A percentile compares a stretch with the other conserved stretches of the same genome.
These are phyloP conservation scores for Kobus ellipsiprymnus DNA, from an alignment of 2,113 vertebrate genomes.

Conservation along the genomic window DNA sequence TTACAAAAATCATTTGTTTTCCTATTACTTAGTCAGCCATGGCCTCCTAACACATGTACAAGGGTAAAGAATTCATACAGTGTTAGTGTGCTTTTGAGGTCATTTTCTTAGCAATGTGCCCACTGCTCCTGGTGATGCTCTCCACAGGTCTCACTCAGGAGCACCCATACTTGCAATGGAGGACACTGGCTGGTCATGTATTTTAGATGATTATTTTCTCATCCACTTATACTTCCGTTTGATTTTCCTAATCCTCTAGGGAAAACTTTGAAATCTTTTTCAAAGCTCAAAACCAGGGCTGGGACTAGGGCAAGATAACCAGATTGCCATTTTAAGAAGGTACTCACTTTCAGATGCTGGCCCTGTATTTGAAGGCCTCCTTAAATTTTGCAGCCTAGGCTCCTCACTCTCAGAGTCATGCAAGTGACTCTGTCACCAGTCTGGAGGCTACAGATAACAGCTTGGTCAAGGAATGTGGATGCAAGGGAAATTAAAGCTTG, in stretches of 20 bases:
- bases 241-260: background rate
- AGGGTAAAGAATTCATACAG: background rate
- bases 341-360: background rate
- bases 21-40: background rate
- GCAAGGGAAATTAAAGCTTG: background rate
- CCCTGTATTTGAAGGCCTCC: too few relatives aligned
- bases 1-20: background rate
- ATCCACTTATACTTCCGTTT: background rate
- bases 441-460: background rate
- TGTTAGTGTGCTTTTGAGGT: background rate
- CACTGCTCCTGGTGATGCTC: background rate
- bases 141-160: background rate
- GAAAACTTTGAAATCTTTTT: background rate
- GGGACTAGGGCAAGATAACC: background rate
- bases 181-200: background rate
- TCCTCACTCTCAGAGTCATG: background rate
- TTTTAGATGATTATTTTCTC: background rate
- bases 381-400: background rate
- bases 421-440: background rate
- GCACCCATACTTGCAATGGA: background rate
- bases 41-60: background rate
- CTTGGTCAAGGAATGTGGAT: background rate
- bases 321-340: background rate
- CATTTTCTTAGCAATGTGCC: background rate
- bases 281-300: background rate